phyloP scores from a whole-genome alignment of 2,888 invertebrate species.

The Notocelia uddmanniana region DNA sequence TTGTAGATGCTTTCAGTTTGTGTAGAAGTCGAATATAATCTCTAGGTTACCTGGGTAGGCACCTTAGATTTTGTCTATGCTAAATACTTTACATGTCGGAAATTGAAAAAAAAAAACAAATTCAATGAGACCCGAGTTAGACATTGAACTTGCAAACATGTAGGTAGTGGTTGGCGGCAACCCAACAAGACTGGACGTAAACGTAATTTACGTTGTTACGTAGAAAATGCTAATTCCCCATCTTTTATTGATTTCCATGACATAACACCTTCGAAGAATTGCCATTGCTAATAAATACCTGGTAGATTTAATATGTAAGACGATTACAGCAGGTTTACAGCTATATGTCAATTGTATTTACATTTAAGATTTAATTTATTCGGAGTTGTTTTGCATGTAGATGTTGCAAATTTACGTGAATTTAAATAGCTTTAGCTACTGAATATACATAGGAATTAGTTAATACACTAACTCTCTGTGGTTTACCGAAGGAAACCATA shows the following conservation, averaged over 20 bases:
- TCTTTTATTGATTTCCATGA: constrained; percentile 26
- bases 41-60: too few relatives aligned
- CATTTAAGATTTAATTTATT: constrained; percentile 18
- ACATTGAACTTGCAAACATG: constrained; percentile 44
- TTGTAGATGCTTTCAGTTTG: not conserved
- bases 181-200: constrained; percentile 41
- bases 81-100: not conserved
- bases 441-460: constrained; percentile 27
- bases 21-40: not conserved
- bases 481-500: too few relatives aligned
- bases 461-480: too few relatives aligned
- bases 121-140: constrained; percentile 18
- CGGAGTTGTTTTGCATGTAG: constrained; percentile 25
- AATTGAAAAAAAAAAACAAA: not conserved
- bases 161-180: constrained; percentile 38
- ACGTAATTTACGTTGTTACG: constrained; percentile 37
- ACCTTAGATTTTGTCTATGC: not conserved
- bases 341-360: constrained; percentile 8
- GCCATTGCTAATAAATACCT: constrained; percentile 14
- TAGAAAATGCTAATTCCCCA: constrained; percentile 34
- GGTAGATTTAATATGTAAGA: constrained; percentile 5
- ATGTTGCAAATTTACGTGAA: constrained; percentile 36
- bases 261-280: constrained; percentile 28
- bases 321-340: constrained; percentile 17
- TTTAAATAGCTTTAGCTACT: constrained; percentile 28